These are phyloP conservation scores for Tragelaphus scriptus DNA, from an alignment of 2,113 vertebrate genomes.

Conservation along the genomic window DNA sequence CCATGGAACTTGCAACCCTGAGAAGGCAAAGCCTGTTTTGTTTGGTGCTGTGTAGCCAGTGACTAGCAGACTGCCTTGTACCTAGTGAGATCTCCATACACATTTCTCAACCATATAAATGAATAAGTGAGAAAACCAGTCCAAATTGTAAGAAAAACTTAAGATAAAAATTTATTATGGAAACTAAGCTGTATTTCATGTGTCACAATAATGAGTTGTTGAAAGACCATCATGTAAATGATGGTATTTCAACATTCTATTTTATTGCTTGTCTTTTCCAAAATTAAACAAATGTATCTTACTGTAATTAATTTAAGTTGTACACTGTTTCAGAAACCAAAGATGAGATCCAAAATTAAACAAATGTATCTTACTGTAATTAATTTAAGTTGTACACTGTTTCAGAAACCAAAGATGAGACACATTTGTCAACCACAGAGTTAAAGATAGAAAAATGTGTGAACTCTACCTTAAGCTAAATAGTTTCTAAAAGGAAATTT, in stretches of 20 bases:
- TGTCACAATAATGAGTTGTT: background rate
- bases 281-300: too few relatives aligned
- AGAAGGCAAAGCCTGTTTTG: background rate
- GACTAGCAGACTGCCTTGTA: background rate
- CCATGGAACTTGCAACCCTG: background rate
- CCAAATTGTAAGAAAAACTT: background rate
- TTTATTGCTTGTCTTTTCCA: background rate
- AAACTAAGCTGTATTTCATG: background rate
- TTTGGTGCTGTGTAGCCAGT: background rate
- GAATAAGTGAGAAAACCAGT: background rate
- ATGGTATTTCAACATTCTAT: background rate
- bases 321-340: too few relatives aligned
- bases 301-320: too few relatives aligned
- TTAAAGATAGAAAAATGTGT: background rate
- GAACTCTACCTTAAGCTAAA: background rate
- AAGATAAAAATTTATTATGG: background rate
- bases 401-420: conserved; percentile 7
- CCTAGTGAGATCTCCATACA: background rate
- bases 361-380: background rate
- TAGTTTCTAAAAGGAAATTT: background rate
- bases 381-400: background rate
- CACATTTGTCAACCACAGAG: background rate
- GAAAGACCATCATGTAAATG: background rate
- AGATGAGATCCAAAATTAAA: background rate
- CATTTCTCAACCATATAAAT: background rate